A percentile compares a stretch with the other conserved stretches of the same genome.
phyloP scores from a whole-genome alignment of 2,797 vertebrate species.

The Atherinosoma microstoma region DNA sequence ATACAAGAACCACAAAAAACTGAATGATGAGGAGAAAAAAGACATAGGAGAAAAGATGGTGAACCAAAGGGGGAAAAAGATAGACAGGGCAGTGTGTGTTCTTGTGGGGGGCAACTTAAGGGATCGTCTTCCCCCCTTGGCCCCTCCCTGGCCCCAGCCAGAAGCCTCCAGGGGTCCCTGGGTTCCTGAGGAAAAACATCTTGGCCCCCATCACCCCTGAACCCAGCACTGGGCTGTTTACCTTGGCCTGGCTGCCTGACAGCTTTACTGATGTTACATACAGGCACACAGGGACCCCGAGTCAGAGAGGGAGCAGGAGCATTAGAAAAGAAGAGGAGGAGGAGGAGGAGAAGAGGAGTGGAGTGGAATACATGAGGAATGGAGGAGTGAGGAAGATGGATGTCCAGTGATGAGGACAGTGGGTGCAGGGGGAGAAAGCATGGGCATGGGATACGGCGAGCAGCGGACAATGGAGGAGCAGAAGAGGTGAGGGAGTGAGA shows the following conservation, averaged over 20 bases:
- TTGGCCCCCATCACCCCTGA: constrained; percentile 97
- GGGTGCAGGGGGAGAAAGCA: constrained; percentile 33
- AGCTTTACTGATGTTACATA: constrained; percentile 99
- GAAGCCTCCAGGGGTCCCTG: constrained; percentile 87
- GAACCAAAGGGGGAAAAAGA: constrained; percentile 61
- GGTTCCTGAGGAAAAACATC: constrained; percentile 97
- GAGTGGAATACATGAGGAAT: constrained; percentile 47
- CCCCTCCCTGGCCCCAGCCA: constrained; percentile 88
- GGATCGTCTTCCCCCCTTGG: constrained; percentile 81
- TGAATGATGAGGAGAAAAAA: constrained; percentile 60
- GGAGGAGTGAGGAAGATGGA: constrained; percentile 48
- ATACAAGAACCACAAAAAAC: constrained; percentile 4
- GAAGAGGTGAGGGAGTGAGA: constrained; percentile 48
- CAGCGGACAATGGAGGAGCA: constrained; percentile 41
- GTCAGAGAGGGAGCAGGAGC: constrained; percentile 77
- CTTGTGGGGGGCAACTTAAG: constrained; percentile 80
- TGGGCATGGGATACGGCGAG: constrained; percentile 60
- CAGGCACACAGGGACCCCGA: constrained; percentile 91
- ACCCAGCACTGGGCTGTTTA: constrained; percentile 96
- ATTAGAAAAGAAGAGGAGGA: constrained; percentile 43
- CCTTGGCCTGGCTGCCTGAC: constrained; percentile 96
- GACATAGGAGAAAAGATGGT: constrained; percentile 46
- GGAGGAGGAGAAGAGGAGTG: constrained; percentile 38
- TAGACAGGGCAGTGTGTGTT: constrained; percentile 62
- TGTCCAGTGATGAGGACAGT: constrained; percentile 43